These are phyloP conservation scores for Athalia circularis DNA, from an alignment of 2,888 invertebrate genomes.

Conservation along the genomic window DNA sequence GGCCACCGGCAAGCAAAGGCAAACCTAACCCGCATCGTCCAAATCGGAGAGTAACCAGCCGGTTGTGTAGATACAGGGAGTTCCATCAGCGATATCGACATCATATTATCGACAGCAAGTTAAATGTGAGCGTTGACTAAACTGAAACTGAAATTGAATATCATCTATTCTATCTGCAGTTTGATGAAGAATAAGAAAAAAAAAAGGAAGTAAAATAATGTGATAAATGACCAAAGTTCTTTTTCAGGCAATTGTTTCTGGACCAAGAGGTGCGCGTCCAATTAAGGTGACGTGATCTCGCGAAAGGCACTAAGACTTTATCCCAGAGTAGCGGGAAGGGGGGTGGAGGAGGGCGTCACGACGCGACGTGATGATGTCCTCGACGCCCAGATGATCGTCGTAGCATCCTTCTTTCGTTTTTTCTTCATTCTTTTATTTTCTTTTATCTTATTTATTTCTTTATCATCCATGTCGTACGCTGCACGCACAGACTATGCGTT, in stretches of 20 bases:
- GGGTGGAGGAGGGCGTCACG: neutral
- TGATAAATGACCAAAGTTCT: neutral
- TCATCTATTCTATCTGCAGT: too few relatives aligned
- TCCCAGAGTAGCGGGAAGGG: neutral
- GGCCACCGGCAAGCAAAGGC: slow-evolving; percentile 61
- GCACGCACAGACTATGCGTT: too few relatives aligned
- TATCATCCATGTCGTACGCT: too few relatives aligned
- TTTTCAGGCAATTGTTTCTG: slow-evolving; percentile 29
- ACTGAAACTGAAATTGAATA: too few relatives aligned
- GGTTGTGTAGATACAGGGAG: slow-evolving; percentile 34
- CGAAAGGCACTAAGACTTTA: neutral
- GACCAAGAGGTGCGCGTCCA: slow-evolving; percentile 16
- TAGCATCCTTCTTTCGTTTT: neutral
- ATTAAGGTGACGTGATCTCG: slow-evolving; percentile 3
- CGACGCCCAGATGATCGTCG: neutral
- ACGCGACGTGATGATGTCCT: neutral
- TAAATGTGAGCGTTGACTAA: neutral
- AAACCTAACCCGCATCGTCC: slow-evolving; percentile 45
- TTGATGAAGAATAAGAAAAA: too few relatives aligned
- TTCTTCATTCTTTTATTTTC: neutral
- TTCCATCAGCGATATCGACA: slow-evolving; percentile 1
- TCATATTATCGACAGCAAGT: slow-evolving; percentile 19
- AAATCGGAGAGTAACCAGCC: slow-evolving; percentile 37
- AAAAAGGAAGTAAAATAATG: too few relatives aligned
- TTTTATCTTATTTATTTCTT: neutral